phyloP scores from a whole-genome alignment of 2,888 invertebrate species.

The Odontomyia ornata region DNA sequence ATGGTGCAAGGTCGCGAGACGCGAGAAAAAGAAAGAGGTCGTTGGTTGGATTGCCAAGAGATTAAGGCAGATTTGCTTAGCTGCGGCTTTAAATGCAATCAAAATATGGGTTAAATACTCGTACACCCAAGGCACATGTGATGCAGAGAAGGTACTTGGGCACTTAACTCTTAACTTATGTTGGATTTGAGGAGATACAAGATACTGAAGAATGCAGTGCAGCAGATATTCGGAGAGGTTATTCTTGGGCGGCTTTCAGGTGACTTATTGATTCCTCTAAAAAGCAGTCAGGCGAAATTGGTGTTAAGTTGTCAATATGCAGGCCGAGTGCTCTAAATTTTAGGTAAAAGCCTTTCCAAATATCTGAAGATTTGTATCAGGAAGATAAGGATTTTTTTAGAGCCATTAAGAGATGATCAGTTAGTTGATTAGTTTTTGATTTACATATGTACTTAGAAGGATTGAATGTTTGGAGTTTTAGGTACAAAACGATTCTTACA shows the following conservation, averaged over 20 bases:
- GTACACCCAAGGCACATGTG: background rate
- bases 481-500: too few species aligned
- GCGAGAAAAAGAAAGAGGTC: too few species aligned
- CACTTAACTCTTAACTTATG: too few species aligned
- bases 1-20: constrained; percentile 31
- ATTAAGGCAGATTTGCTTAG: background rate
- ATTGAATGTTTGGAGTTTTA: too few species aligned
- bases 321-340: background rate
- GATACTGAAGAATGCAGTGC: background rate
- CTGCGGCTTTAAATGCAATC: background rate
- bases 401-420: too few species aligned
- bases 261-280: constrained; percentile 66
- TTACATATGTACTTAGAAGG: too few species aligned
- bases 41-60: too few species aligned
- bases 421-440: too few species aligned
- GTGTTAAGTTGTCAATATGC: constrained; percentile 28
- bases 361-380: too few species aligned
- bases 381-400: too few species aligned
- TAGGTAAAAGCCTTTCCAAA: background rate
- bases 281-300: constrained; percentile 1
- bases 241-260: background rate
- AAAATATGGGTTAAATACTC: constrained; percentile 26
- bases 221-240: constrained; percentile 4
- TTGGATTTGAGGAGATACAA: too few species aligned
- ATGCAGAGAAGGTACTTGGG: background rate